Conservation (phyloP, 23 tunicate species). For the Oikopleura vanhoeffeni region DNA sequence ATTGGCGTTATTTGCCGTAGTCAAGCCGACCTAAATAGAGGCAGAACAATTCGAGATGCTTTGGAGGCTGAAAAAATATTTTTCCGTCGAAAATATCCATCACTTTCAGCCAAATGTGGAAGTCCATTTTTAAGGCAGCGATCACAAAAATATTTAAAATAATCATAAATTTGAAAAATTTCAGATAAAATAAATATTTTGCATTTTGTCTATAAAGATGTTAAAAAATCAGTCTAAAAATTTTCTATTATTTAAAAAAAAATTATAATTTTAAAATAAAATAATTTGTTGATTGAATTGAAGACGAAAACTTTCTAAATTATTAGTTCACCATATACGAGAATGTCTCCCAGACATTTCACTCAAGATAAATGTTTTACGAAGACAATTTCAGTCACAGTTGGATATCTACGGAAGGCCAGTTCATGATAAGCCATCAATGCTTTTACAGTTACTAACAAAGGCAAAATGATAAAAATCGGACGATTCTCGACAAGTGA, state of each 20-base stretch:
- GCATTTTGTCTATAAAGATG: no score
- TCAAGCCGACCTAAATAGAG: not conserved
- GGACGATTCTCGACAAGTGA: no score
- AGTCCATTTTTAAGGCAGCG: slow-evolving; percentile 18
- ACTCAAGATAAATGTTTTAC: not conserved
- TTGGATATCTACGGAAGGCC: not conserved
- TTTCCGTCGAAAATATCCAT: slow-evolving; percentile 63
- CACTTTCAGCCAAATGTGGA: slow-evolving; percentile 51
- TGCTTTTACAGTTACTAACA: not conserved
- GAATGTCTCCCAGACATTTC: not conserved
- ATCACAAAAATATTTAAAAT: not conserved
- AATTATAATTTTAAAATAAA: no score
- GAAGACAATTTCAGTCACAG: not conserved
- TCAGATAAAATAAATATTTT: no score
- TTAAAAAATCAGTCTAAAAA: no score
- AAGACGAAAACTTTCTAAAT: not conserved
- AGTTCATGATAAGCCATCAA: not conserved
- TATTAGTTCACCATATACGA: not conserved
- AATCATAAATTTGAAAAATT: no score
- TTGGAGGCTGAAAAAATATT: slow-evolving; percentile 42
- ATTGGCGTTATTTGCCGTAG: not conserved
- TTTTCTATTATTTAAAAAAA: no score
- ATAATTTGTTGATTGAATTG: no score
- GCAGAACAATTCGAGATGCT: slow-evolving; percentile 29
- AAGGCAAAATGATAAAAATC: no score